phyloP scores from a whole-genome alignment of 2,888 invertebrate genomes.

The Pomacea canaliculata region DNA sequence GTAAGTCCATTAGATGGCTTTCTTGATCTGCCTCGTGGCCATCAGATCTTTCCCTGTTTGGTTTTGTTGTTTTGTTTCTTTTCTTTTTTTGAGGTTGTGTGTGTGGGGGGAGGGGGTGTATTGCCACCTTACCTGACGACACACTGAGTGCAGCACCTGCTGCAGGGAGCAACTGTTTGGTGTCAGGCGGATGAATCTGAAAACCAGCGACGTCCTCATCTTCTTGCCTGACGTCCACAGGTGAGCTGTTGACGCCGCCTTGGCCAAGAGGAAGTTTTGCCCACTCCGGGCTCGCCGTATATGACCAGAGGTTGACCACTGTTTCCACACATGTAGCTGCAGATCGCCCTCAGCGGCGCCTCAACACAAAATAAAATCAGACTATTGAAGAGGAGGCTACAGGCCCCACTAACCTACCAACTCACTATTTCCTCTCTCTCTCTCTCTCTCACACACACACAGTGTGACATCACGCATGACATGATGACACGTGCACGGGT shows the following conservation, averaged over 20 bases:
- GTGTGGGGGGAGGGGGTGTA: no score
- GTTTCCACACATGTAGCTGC: constrained; percentile 42
- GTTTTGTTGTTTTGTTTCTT: no score
- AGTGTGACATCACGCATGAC: no score
- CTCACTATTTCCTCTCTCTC: no score
- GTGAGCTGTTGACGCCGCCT: constrained; percentile 46
- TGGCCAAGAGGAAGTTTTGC: constrained; percentile 65
- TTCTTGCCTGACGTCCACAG: constrained; percentile 36
- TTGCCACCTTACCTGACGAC: constrained; percentile 42
- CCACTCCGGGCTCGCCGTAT: constrained; percentile 59
- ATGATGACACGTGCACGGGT: no score
- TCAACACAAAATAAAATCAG: neutral
- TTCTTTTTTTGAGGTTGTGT: no score
- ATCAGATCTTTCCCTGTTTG: no score
- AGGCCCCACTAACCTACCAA: neutral
- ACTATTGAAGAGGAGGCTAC: neutral
- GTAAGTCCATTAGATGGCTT: no score
- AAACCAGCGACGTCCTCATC: constrained; percentile 9
- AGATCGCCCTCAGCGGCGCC: constrained; percentile 37
- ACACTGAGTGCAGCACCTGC: constrained; percentile 50
- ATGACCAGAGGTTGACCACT: constrained; percentile 49
- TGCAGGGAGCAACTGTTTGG: constrained; percentile 54
- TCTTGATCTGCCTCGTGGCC: no score
- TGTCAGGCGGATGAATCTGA: constrained; percentile 59
- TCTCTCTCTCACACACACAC: no score